Evolutionary conservation across 2,797 vertebrate species (phyloP).

Genomic region (Periophthalmus magnuspinnatus): DNA sequence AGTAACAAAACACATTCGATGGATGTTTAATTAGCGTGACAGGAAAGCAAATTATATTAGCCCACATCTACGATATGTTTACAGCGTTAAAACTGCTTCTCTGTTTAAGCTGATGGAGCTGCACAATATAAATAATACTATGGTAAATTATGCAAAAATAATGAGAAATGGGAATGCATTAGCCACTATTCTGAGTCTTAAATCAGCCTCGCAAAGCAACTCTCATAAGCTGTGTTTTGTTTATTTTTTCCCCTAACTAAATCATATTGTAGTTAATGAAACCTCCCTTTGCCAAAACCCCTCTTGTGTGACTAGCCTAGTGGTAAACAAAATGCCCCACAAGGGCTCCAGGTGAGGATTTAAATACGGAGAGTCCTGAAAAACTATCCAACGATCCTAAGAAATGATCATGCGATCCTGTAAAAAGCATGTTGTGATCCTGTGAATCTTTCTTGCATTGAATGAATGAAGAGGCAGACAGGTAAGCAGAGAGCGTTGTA

Average conservation of each 20-base stretch:
- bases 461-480: too few species aligned
- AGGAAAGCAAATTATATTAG: slow-evolving; percentile 27
- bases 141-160: slow-evolving; percentile 44
- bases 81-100: slow-evolving; percentile 14
- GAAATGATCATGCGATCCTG: too few species aligned
- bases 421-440: too few species aligned
- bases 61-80: slow-evolving; percentile 12
- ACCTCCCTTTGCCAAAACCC: slow-evolving; percentile 46
- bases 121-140: slow-evolving; percentile 21
- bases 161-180: slow-evolving; percentile 41
- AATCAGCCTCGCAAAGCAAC: slow-evolving; percentile 23
- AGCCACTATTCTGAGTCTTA: slow-evolving; percentile 25
- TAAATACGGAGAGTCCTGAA: too few species aligned
- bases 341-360: too few species aligned
- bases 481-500: too few species aligned
- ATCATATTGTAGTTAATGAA: slow-evolving; percentile 51
- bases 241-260: slow-evolving; percentile 27
- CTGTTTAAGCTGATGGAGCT: slow-evolving; percentile 10
- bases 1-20: slow-evolving; percentile 28
- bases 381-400: too few species aligned
- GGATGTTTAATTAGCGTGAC: slow-evolving; percentile 40
- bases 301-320: slow-evolving; percentile 18
- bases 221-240: slow-evolving; percentile 29
- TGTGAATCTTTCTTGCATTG: too few species aligned
- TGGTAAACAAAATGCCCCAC: neutral